These are phyloP conservation scores for Orthonyx spaldingii DNA, from an alignment of 2,113 vertebrate genomes.

Conservation along the genomic window DNA sequence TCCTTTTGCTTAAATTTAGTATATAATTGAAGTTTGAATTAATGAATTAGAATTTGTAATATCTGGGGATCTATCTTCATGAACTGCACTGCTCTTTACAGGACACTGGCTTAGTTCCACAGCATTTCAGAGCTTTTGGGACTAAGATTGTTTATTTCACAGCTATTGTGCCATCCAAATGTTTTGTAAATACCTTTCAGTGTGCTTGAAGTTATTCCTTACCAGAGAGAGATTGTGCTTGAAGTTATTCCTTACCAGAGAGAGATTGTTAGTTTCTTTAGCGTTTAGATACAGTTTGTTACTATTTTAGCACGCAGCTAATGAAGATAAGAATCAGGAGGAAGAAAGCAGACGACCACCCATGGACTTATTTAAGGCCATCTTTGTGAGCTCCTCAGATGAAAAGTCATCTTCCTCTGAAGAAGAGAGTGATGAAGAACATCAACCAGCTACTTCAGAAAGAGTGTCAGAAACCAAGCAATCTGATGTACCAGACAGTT, in stretches of 20 bases:
- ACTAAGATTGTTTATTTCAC: not conserved
- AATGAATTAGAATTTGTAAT: not conserved
- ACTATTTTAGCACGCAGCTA: not conserved
- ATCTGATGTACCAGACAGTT: not conserved
- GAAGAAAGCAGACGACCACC: constrained; percentile 83
- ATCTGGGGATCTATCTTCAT: not conserved
- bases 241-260: not conserved
- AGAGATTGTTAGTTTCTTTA: not conserved
- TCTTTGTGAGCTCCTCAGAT: constrained; percentile 90
- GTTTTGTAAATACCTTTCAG: not conserved
- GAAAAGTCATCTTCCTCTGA: constrained; percentile 88
- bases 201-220: not conserved
- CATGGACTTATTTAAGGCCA: constrained; percentile 95
- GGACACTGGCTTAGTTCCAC: not conserved
- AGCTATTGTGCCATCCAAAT: not conserved
- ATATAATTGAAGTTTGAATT: not conserved
- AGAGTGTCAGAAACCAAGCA: not conserved
- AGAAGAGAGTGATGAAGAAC: constrained; percentile 76
- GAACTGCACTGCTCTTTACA: not conserved
- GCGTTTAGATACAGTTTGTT: not conserved
- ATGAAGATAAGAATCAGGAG: constrained; percentile 48
- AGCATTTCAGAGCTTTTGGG: not conserved
- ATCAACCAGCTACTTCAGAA: not conserved
- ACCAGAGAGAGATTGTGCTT: not conserved
- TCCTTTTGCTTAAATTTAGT: not conserved